These are phyloP conservation scores for Takifugu ocellatus DNA, from an alignment of 2,797 vertebrate species.

Conservation along the genomic window DNA sequence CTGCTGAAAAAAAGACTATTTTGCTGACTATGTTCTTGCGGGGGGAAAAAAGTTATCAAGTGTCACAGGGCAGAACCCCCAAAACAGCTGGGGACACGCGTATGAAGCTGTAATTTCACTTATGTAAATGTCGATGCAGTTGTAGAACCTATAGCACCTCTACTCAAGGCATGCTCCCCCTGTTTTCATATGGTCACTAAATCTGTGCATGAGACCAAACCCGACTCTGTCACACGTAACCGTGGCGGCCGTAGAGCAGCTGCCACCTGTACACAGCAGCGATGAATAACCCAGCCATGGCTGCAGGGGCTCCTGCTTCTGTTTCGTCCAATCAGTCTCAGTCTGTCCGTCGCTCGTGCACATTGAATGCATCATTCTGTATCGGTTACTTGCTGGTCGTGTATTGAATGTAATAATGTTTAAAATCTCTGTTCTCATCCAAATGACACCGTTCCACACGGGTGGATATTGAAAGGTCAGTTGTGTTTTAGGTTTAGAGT, in stretches of 20 bases:
- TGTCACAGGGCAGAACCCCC: conserved; percentile 16
- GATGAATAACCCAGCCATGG: conserved; percentile 14
- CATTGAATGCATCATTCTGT: conserved; percentile 27
- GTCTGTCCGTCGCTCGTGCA: conserved; percentile 32
- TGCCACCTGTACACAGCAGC: conserved; percentile 7
- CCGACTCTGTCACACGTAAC: conserved; percentile 10
- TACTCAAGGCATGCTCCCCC: conserved; percentile 44
- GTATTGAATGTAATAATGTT: conserved; percentile 28
- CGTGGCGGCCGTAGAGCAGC: conserved; percentile 8
- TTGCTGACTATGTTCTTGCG: conserved; percentile 45
- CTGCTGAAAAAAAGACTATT: conserved; percentile 41
- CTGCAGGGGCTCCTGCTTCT: conserved; percentile 40
- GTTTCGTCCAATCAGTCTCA: conserved; percentile 43
- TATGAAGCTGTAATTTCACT: conserved; percentile 19
- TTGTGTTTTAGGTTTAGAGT: conserved; percentile 31
- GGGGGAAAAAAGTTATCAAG: conserved; percentile 31
- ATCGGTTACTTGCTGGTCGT: conserved; percentile 30
- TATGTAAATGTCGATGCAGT: conserved; percentile 19
- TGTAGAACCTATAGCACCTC: conserved; percentile 20
- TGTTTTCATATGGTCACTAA: conserved; percentile 17
- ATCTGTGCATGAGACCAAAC: conserved; percentile 34
- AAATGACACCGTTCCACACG: conserved; percentile 39
- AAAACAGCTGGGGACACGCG: conserved; percentile 34
- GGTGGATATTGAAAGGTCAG: conserved; percentile 49
- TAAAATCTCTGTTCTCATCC: conserved; percentile 34